Base-by-base conservation (phyloP, 2,113 vertebrate species). In the Gobius niger region DNA sequence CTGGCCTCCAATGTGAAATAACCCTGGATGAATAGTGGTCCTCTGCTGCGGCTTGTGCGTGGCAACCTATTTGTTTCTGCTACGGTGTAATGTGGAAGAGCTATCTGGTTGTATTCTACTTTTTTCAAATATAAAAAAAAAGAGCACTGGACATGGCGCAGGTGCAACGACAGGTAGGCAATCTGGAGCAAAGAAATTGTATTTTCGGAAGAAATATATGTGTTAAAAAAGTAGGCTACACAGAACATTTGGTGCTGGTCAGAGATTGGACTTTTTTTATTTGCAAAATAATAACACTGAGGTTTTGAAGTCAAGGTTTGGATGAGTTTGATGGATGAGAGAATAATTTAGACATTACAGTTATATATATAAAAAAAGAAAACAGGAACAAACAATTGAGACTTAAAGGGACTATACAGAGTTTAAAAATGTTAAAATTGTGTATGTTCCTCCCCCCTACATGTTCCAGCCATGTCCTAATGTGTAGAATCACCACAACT, bases 1-100 rank as follows among this genome's bases (percentile, higher is more conserved):
- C 64, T 75, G 70, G 72, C 72, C 75, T 78, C 51, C 16, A 52
- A 51, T 57, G 66, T 72, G 59, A 82, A 65, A 72, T 47, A 67
- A 68, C 67, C 44, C 16, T 4, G 51, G 62, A 76, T 46, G 40
- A 53, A 74, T 65, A 72, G 57, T 67, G 50, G 74, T 9, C 42
- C 19, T 14, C 1, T 7, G 18, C 42, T 51, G 62, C 0, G 18
- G 47, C 53, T 70, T 67, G 47, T 9, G 57, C 54, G 70, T 44
- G 18, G 5, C 1, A 7, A 13, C 7, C 1, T 24, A 78, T 76
- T 60, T 60, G 65, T 73, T 68, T 52, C 52, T 1, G 47, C 7
- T 8, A 46, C 11, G 19, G 53, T 57, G 51, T 54, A 51, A 59
- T 41, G 13, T 13, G 15, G 61, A 46, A 14, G 49, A 59, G 44